Conservation (phyloP, 2,113 vertebrate genomes). For the Rhabdornis inornatus region DNA sequence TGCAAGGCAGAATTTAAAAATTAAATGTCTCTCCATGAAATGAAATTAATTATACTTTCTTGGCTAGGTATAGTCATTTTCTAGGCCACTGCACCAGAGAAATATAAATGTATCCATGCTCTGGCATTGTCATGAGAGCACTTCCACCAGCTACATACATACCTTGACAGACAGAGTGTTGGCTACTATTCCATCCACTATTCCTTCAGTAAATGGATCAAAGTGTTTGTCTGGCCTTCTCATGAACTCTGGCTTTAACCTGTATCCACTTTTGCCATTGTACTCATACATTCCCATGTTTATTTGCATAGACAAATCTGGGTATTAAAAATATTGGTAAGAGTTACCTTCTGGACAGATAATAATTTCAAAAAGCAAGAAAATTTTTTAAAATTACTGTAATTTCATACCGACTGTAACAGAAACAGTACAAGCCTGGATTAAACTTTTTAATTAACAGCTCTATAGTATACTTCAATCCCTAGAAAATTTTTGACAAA, state of each 20-base stretch:
- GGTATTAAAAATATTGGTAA: background rate
- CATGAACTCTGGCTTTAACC: constrained; percentile 97
- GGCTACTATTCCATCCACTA: constrained; percentile 95
- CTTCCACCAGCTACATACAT: background rate
- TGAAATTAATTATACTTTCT: background rate
- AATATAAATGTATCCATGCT: background rate
- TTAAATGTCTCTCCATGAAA: background rate
- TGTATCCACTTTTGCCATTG: constrained; percentile 94
- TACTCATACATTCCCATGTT: constrained; percentile 98
- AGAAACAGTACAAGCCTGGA: background rate
- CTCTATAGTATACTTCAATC: background rate
- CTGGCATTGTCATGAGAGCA: background rate
- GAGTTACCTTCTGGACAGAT: background rate
- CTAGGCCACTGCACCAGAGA: background rate
- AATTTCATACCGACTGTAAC: background rate
- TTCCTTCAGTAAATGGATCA: constrained; percentile 94
- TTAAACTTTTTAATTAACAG: background rate
- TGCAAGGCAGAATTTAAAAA: background rate
- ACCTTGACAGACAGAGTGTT: constrained; percentile 98
- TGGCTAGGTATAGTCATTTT: background rate
- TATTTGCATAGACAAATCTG: constrained; percentile 97
- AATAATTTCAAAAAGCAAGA: background rate
- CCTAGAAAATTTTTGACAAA: background rate
- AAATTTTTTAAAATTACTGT: background rate
- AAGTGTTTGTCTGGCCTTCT: constrained; percentile 96